Evolutionary conservation across 2,797 vertebrate species (phyloP).

Genomic region (Macropodus opercularis): DNA sequence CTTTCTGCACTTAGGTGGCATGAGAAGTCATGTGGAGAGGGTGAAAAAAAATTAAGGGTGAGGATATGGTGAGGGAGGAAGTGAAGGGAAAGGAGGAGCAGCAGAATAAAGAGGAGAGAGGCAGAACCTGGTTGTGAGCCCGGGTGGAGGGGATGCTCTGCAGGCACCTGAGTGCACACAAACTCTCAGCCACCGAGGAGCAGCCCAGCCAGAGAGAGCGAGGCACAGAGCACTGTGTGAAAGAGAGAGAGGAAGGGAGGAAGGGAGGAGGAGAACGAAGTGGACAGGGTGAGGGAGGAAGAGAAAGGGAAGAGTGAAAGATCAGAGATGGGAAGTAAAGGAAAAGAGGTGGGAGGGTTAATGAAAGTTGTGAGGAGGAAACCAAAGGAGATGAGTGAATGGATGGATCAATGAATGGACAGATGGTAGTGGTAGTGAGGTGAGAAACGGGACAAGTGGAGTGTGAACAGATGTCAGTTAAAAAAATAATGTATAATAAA

Average conservation of each 20-base stretch:
- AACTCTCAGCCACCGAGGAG: constrained; percentile 99
- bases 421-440: constrained; percentile 39
- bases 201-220: constrained; percentile 99
- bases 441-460: constrained; percentile 24
- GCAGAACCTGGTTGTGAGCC: constrained; percentile 91
- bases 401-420: constrained; percentile 56
- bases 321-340: constrained; percentile 67
- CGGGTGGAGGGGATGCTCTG: constrained; percentile 99
- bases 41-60: constrained; percentile 65
- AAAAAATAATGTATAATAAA: constrained; percentile 54
- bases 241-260: constrained; percentile 92
- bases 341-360: constrained; percentile 42
- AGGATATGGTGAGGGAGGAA: constrained; percentile 60
- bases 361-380: constrained; percentile 44
- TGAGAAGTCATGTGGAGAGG: constrained; percentile 58
- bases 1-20: constrained; percentile 54
- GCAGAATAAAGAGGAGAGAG: constrained; percentile 95
- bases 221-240: constrained; percentile 99
- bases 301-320: constrained; percentile 61
- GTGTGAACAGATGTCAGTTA: constrained; percentile 41
- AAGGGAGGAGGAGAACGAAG: constrained; percentile 80
- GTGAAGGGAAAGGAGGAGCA: constrained; percentile 63
- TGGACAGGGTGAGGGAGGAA: constrained; percentile 71
- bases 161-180: constrained; percentile 99
- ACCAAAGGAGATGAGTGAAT: constrained; percentile 54